Base-by-base conservation (phyloP, 2,888 invertebrate species). In the Tetragnatha montana region DNA sequence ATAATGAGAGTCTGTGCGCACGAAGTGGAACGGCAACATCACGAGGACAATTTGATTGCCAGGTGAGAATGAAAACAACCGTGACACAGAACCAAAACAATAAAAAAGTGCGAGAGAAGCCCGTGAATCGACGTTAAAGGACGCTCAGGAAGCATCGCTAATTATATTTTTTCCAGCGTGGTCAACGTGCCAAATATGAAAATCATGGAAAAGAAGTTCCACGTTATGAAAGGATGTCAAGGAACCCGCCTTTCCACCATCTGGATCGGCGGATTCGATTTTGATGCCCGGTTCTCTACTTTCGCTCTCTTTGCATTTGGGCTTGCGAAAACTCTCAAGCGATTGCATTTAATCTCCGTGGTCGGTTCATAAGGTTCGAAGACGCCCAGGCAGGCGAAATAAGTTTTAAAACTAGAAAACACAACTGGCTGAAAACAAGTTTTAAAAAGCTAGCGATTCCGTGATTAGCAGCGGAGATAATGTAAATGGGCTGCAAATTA, bases 21-120 rank as follows among this genome's bases (percentile, higher is more conserved):
- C 78, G 87, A 90, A 82, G 86, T 90, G 87, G 89, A 90, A 90
- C 86, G 89, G 69, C 89, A 68, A 50, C 87, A 79, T 86, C 89
- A 90, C 89, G 89, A 75, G 51, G 10, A 71, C 51, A 84, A 83
- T 88, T 88, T 88, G 74, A 82, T 69, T 75, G 78, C 81, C 49
- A 35, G 71, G 84, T 73, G 85, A 89, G 60, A 86, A 81, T 89
- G 75, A 75, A 86, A 89, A 86, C 74, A 86, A 71, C 81, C 80
- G 83, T 84, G 81, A 70, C 85, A 89, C 73, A 80, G 19, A 86
- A 83, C 6, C 35, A 50, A 79, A 78, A 84, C 22, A 74, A 76
- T 60, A 70, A 89, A 71, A 69, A 83, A 81, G 76, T 50, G 50
- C 51, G 21, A n/a, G 17, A 49, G 14, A 81, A 80, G 71, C 12